These are phyloP conservation scores for Ruditapes philippinarum DNA, from an alignment of 1,140 invertebrate genomes.

Conservation along the genomic window DNA sequence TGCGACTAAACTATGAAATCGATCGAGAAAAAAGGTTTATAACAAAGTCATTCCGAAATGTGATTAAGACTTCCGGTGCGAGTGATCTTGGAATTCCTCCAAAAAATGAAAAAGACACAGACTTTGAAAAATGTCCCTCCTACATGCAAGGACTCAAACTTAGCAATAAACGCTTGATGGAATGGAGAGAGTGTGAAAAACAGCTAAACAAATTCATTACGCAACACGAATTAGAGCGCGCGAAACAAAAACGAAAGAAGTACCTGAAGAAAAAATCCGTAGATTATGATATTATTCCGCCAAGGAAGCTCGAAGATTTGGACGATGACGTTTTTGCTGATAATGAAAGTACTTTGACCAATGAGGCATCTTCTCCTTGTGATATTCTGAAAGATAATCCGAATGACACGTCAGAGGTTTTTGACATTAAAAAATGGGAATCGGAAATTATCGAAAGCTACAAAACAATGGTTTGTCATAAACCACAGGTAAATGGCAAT, in stretches of 20 bases:
- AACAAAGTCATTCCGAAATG: conserved; percentile 33
- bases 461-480: conserved; percentile 47
- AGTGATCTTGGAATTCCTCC: conserved; percentile 60
- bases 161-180: conserved; percentile 51
- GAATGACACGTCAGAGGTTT: conserved; percentile 22
- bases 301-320: not conserved
- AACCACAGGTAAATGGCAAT: not conserved
- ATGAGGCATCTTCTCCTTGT: not conserved
- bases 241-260: conserved; percentile 50
- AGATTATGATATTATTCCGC: conserved; percentile 15
- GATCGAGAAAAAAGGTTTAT: conserved; percentile 53
- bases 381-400: conserved; percentile 37
- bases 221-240: conserved; percentile 37
- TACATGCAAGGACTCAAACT: conserved; percentile 60
- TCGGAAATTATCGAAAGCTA: conserved; percentile 61
- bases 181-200: conserved; percentile 60
- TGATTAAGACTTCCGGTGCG: conserved; percentile 60
- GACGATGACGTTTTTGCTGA: conserved; percentile 56
- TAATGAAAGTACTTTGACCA: conserved; percentile 9
- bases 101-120: conserved; percentile 51
- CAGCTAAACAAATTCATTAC: conserved; percentile 60
- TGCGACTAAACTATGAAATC: conserved; percentile 52
- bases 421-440: conserved; percentile 64
- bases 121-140: conserved; percentile 48
- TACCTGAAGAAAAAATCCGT: not conserved